Conservation (phyloP, 2,113 vertebrate species). For the Heterocephalus glaber region DNA sequence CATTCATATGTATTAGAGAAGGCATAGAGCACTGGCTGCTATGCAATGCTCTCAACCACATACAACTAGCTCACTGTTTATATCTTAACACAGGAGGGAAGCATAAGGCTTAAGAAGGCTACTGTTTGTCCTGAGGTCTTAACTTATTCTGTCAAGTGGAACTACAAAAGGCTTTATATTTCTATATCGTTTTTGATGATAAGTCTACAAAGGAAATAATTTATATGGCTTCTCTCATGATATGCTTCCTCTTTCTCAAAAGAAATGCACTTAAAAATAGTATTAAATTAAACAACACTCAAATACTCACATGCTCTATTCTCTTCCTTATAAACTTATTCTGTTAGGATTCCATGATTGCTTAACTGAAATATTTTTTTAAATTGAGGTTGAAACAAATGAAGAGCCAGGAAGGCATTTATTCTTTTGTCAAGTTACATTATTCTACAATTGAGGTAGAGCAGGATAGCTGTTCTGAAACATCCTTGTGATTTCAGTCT, state of each 20-base stretch:
- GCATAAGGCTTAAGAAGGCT: constrained; percentile 54
- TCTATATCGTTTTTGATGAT: constrained; percentile 54
- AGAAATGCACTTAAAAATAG: constrained; percentile 50
- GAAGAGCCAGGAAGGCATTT: not conserved
- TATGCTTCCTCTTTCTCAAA: not conserved
- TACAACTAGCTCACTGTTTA: constrained; percentile 35
- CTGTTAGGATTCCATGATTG: not conserved
- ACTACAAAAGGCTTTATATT: constrained; percentile 41
- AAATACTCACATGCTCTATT: not conserved
- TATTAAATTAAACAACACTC: constrained; percentile 50
- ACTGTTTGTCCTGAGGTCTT: constrained; percentile 55
- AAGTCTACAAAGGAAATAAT: constrained; percentile 60
- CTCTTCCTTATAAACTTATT: not conserved
- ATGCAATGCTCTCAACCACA: constrained; percentile 15
- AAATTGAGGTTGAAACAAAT: constrained; percentile 42
- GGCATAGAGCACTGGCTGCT: not conserved
- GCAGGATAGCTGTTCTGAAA: not conserved
- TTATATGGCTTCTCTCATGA: not conserved
- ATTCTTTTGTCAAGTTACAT: not conserved
- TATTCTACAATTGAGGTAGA: not conserved
- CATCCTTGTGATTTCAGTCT: not conserved
- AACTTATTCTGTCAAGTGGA: constrained; percentile 62
- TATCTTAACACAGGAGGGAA: constrained; percentile 54
- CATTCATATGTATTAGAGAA: constrained; percentile 71
- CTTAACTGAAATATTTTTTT: constrained; percentile 24